Percentiles rank a stretch among this genome's conserved stretches.
These are phyloP conservation scores for Pantherophis alleghaniensis DNA, from an alignment of 2,797 vertebrate genomes.

Conservation along the genomic window DNA sequence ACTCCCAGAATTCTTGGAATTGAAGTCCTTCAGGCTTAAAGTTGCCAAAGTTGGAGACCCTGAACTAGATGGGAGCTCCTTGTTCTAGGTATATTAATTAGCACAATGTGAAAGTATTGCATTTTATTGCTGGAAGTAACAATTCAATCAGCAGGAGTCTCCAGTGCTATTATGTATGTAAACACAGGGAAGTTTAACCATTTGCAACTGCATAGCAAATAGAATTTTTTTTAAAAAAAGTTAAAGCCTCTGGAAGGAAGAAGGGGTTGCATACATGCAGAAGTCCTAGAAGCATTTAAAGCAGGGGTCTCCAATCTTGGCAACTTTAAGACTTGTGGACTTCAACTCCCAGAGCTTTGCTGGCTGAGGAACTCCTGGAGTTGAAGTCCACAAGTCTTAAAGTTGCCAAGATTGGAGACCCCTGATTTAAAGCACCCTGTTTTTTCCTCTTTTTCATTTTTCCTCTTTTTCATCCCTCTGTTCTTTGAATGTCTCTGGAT, in stretches of 20 bases:
- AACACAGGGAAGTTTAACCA: neutral
- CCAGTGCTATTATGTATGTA: neutral
- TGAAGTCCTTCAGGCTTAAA: too few relatives aligned
- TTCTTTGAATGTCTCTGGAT: neutral
- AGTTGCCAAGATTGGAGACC: too few relatives aligned
- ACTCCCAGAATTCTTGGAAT: too few relatives aligned
- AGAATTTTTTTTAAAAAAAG: neutral
- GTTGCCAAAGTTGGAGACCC: too few relatives aligned
- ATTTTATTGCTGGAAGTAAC: neutral
- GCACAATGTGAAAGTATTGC: neutral
- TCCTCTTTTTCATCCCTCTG: too few relatives aligned
- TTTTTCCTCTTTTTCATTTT: neutral
- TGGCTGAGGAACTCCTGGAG: too few relatives aligned
- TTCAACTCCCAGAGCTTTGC: too few relatives aligned
- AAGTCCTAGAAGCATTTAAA: neutral
- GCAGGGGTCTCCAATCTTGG: too few relatives aligned
- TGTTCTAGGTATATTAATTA: neutral
- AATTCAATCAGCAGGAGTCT: neutral
- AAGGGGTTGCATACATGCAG: neutral
- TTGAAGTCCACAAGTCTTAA: too few relatives aligned
- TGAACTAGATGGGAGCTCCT: neutral
- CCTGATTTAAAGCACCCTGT: neutral
- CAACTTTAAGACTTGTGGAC: too few relatives aligned
- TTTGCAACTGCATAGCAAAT: neutral
- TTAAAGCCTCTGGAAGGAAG: neutral